Evolutionary conservation across 2,113 vertebrate species (phyloP).

Genomic region (Neomonachus schauinslandi): DNA sequence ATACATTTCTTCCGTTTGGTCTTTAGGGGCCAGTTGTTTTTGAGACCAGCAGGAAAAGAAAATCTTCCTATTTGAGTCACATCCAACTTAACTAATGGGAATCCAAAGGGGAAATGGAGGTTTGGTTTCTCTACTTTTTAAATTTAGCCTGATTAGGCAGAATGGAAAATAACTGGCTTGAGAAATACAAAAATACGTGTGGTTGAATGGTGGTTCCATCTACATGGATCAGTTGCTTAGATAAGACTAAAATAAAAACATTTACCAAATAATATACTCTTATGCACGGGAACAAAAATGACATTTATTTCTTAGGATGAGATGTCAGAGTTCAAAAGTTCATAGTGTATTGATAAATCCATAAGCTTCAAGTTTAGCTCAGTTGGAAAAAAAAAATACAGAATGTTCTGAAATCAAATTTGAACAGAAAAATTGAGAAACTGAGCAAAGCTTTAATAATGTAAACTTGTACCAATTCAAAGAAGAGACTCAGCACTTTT

Average conservation of each 20-base stretch:
- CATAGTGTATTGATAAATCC: not conserved
- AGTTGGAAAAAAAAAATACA: slow-evolving; percentile 47
- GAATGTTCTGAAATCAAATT: slow-evolving; percentile 60
- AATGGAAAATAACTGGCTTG: slow-evolving; percentile 51
- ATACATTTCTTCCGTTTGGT: slow-evolving; percentile 49
- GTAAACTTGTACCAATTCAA: slow-evolving; percentile 67
- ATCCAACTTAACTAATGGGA: slow-evolving; percentile 72
- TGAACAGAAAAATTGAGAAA: slow-evolving; percentile 64
- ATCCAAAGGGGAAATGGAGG: slow-evolving; percentile 54
- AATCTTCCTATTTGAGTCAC: not conserved
- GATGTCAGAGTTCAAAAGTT: slow-evolving; percentile 19
- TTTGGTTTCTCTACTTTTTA: slow-evolving; percentile 71
- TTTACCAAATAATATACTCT: not conserved
- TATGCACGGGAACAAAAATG: not conserved
- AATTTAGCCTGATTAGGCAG: slow-evolving; percentile 69
- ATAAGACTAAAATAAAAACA: slow-evolving; percentile 25
- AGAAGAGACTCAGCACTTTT: slow-evolving; percentile 61
- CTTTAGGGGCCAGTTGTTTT: slow-evolving; percentile 44
- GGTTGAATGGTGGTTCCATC: not conserved
- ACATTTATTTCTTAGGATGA: not conserved
- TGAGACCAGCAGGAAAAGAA: slow-evolving; percentile 60
- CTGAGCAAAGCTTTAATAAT: slow-evolving; percentile 70
- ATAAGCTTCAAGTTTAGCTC: slow-evolving; percentile 37
- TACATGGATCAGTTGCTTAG: slow-evolving; percentile 56
- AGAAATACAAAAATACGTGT: slow-evolving; percentile 38